phyloP scores from a whole-genome alignment of 2,113 vertebrate species.

The Gymnarchus niloticus region DNA sequence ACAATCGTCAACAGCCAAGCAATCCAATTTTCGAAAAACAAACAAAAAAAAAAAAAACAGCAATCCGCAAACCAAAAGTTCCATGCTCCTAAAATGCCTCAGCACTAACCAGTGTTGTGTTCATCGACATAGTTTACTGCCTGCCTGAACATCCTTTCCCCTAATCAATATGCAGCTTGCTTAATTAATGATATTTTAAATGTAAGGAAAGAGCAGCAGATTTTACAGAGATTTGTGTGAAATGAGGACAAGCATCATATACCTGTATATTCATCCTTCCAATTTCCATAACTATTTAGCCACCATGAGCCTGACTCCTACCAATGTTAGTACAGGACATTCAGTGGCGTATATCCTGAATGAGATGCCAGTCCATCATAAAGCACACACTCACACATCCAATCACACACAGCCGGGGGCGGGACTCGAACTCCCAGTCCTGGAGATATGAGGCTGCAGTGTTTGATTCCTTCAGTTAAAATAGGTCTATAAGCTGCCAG shows the following conservation, averaged over 20 bases:
- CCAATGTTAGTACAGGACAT: background rate
- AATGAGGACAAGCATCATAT: too few relatives aligned
- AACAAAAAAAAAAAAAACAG: conserved; percentile 34
- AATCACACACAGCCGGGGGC: background rate
- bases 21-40: conserved; percentile 86
- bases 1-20: conserved; percentile 91
- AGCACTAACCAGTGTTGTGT: background rate
- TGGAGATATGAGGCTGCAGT: background rate
- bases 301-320: background rate
- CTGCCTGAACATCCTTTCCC: background rate
- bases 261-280: background rate
- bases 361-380: background rate
- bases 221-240: background rate
- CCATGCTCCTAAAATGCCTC: background rate
- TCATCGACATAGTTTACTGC: background rate
- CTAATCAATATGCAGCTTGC: background rate
- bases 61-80: background rate
- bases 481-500: background rate
- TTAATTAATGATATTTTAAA: background rate
- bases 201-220: background rate
- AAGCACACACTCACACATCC: background rate
- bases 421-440: background rate
- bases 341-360: background rate
- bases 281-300: background rate
- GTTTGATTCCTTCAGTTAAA: background rate